Evolutionary conservation across 2,113 vertebrate species (phyloP), one percentile per base, ranked within the genome.

Genomic region (Sisor rabdophorus): DNA sequence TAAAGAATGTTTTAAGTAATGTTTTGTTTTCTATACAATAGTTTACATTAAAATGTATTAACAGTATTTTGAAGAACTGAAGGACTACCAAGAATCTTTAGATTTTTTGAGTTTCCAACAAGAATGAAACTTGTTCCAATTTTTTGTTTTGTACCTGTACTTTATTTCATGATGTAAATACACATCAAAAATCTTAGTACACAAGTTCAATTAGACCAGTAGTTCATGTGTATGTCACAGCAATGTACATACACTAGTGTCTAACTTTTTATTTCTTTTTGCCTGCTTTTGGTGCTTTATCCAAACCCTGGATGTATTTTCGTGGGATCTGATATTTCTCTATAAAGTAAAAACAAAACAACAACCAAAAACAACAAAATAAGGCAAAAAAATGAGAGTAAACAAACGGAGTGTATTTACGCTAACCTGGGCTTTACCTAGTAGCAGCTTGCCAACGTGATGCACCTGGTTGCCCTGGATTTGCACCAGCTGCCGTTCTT

Each of bases 381-480:
- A 9, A 47, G 16, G 24, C 13, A 10, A 22, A 32, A 52, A 6
- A 1, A 63, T 16, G 54, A 6, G 1, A 67, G 2, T 15, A 47
- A 19, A 61, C 17, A 3, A 50, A 52, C 4, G 55, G 54, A n/a
- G 54, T 0, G 6, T 44, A 13, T 22, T 53, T 48, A n/a, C 4
- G 17, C 24, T 22, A 12, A 20, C 4, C 1, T 8, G 8, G 44
- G 47, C 11, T 40, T 30, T 77, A 98, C 97, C 96, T 0, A 95
- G 84, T 67, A 99, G 85, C 76, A 99, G 85, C 86, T 88, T 93
- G 86, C 94, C 89, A 2, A 94, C 88, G 44, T 98, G 94, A 76
- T 94, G 90, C 83, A 96, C 86, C 89, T 99, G 97, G 87, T 96
- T 98, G 70, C 97, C 97, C 86, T 99, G 97, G 85, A 98, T 93